A percentile compares a stretch with the other conserved stretches of the same genome.
These are phyloP conservation scores for Cariama cristata DNA, from an alignment of 2,113 vertebrate genomes.

Conservation along the genomic window DNA sequence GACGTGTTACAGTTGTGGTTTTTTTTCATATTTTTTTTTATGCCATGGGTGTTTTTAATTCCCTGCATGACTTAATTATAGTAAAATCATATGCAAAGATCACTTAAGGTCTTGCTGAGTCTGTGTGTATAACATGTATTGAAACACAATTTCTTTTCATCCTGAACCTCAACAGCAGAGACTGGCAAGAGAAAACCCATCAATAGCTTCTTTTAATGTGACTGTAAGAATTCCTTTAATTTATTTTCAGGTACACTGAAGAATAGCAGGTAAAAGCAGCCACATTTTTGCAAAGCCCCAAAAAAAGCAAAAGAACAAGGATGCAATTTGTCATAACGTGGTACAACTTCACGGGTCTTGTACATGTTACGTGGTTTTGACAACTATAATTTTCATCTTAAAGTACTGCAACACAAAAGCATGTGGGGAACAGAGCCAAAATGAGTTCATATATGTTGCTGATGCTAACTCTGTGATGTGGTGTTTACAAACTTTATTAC, in stretches of 20 bases:
- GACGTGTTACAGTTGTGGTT: neutral
- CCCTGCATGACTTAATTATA: neutral
- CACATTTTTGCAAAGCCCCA: neutral
- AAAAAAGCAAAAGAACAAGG: neutral
- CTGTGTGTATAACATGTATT: neutral
- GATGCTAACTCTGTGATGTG: neutral
- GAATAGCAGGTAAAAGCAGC: neutral
- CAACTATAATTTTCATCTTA: neutral
- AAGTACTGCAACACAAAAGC: neutral
- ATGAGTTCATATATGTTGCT: neutral
- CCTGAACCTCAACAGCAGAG: neutral
- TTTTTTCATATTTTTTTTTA: neutral
- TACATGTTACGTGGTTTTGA: neutral
- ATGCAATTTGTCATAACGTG: neutral
- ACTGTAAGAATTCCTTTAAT: neutral
- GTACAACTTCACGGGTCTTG: neutral
- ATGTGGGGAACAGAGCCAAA: neutral
- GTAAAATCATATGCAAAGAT: neutral
- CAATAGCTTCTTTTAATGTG: neutral
- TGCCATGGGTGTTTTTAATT: neutral
- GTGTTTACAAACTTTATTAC: neutral
- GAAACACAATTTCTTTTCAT: neutral
- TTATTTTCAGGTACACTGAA: neutral
- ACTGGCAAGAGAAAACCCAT: neutral
- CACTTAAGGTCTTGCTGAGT: neutral